phyloP scores from a whole-genome alignment of 2,797 vertebrate genomes.

The Amblyraja radiata region DNA sequence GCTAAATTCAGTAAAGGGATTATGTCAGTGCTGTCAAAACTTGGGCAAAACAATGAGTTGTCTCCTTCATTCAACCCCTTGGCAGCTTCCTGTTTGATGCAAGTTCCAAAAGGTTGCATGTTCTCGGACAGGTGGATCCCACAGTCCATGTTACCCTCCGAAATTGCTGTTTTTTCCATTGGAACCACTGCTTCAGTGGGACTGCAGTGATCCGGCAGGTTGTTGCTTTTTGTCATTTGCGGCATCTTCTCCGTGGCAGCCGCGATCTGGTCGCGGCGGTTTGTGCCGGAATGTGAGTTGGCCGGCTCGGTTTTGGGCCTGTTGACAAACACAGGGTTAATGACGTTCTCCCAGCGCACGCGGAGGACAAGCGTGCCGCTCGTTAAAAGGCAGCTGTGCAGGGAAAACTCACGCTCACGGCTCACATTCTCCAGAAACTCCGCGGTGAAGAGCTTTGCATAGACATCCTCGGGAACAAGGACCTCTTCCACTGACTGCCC shows the following conservation, averaged over 20 bases:
- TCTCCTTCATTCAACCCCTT: not conserved
- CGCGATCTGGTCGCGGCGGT: constrained; percentile 53
- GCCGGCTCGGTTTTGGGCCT: constrained; percentile 62
- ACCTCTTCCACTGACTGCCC: constrained; percentile 68
- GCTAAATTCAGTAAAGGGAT: not conserved
- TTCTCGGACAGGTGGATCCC: not conserved
- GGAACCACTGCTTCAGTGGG: constrained; percentile 56
- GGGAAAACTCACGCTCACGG: constrained; percentile 56
- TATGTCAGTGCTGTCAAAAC: not conserved
- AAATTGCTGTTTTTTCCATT: constrained; percentile 54
- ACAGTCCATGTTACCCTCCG: constrained; percentile 41
- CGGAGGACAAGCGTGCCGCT: constrained; percentile 64
- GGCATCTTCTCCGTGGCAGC: constrained; percentile 55
- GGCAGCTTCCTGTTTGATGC: not conserved
- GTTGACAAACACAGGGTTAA: constrained; percentile 65
- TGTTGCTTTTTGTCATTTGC: constrained; percentile 63
- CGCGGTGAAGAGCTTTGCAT: constrained; percentile 66
- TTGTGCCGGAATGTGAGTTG: constrained; percentile 50
- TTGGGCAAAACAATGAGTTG: not conserved
- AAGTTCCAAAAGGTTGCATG: not conserved
- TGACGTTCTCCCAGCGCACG: constrained; percentile 71
- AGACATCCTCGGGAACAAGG: constrained; percentile 69
- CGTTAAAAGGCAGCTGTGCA: constrained; percentile 73
- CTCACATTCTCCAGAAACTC: constrained; percentile 74
- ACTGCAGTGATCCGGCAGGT: constrained; percentile 53